Base-by-base conservation (phyloP, 2,113 vertebrate genomes). In the Hoplias malabaricus region DNA sequence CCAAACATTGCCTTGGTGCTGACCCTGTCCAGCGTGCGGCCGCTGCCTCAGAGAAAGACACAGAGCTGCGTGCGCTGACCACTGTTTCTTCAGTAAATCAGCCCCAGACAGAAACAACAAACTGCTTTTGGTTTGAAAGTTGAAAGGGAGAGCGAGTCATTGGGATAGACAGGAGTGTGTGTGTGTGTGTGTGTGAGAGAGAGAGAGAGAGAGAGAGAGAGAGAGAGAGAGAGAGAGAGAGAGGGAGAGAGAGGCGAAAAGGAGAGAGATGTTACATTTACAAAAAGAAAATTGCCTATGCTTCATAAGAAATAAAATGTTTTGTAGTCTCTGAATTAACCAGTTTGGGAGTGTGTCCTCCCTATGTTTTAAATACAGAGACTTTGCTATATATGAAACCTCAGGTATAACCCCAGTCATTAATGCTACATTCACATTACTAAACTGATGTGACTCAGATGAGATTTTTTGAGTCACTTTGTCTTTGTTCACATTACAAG, bases 21-120 rank as follows among this genome's bases (percentile, higher is more conserved):
- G 91, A 93, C 93, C 93, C 87, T 80, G 83, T 87, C 84, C 89
- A 87, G 89, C 79, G 79, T 69, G 83, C 53, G 88, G 89, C 89
- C 87, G 88, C 88, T 86, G 88, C 83, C 89, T 86, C 87, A 89
- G 80, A 87, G 85, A 88, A 86, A 87, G 81, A 86, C 76, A 85
- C 85, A 90, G 90, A 86, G 87, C 87, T 89, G 89, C 91, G 89
- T 90, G 90, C 86, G 25, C 69, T 46, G 69, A 62, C 33, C 70
- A 83, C 70, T 93, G 91, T 91, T 93, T 77, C 86, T 74, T 88
- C 91, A 87, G 84, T 85, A 92, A 92, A 92, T 91, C 85, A 90
- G 90, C 88, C 86, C 90, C 91, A 93, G 90, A 86, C 70, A 86
- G 88, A 82, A 89, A 91, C 90, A 93, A 92, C 92, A 93, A 87